Percentiles rank a stretch among this genome's conserved stretches.
Conservation (phyloP, 37 sponge, comb jelly and placozoan species). For the Ephydatia muelleri region DNA sequence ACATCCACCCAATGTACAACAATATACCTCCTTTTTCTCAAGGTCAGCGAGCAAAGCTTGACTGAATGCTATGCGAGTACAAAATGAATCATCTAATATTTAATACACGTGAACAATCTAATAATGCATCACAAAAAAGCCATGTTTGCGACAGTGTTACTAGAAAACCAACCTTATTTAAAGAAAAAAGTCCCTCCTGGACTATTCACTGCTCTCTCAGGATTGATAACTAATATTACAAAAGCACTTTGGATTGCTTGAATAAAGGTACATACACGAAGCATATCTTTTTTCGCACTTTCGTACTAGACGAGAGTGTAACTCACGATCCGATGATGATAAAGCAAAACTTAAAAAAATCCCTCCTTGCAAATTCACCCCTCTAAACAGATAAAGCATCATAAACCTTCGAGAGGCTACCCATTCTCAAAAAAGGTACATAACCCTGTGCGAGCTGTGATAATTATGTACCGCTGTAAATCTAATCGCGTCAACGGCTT, state of each 20-base stretch:
- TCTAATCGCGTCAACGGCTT: background rate
- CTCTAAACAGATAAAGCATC: background rate
- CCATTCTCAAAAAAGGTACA: background rate
- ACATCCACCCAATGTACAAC: no score
- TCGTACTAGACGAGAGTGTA: background rate
- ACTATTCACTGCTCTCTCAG: background rate
- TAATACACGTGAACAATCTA: no score
- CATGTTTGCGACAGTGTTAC: no score
- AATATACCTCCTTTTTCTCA: no score
- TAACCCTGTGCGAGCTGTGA: background rate
- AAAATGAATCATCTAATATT: no score
- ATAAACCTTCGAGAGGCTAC: background rate
- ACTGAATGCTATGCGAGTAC: no score
- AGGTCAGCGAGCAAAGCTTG: no score
- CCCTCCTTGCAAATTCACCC: background rate
- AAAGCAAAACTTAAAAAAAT: background rate
- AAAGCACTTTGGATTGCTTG: background rate
- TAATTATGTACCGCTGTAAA: background rate
- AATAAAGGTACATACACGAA: background rate
- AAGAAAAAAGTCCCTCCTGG: background rate
- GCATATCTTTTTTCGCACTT: background rate
- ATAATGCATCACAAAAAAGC: no score
- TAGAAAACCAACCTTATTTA: no score
- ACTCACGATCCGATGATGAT: background rate
- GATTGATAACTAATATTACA: background rate